Conservation (phyloP, 2,888 invertebrate genomes). For the Scaptomyza cyrtandrae region DNA sequence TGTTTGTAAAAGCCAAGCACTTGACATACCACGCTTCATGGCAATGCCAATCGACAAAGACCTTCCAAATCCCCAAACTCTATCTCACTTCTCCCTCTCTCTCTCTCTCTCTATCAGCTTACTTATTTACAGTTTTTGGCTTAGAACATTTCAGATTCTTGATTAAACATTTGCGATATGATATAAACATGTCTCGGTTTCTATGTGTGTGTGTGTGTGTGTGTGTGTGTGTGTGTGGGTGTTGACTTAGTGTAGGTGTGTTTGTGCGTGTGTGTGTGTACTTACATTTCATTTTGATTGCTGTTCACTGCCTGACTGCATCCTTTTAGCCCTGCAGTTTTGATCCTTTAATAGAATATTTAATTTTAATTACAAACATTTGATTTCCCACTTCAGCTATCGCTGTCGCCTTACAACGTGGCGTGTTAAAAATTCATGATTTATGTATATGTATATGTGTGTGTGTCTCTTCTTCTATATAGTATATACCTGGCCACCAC, state of each 20-base stretch:
- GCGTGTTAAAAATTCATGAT: constrained; percentile 68
- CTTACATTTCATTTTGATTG: constrained; percentile 73
- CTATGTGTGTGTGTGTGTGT: background rate
- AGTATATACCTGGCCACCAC: background rate
- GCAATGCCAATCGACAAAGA: constrained; percentile 15
- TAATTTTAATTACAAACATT: constrained; percentile 81
- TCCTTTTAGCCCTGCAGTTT: constrained; percentile 77
- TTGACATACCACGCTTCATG: constrained; percentile 71
- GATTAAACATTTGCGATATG: constrained; percentile 77
- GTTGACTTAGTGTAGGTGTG: background rate
- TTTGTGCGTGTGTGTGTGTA: constrained; percentile 10
- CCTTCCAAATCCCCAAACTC: no score
- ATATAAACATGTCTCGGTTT: constrained; percentile 48
- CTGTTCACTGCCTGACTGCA: constrained; percentile 73
- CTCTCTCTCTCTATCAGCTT: background rate
- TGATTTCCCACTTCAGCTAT: constrained; percentile 78
- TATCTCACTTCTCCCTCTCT: background rate
- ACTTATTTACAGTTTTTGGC: constrained; percentile 20
- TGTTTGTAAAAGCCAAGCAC: constrained; percentile 63
- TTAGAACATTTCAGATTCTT: constrained; percentile 30
- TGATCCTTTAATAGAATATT: constrained; percentile 80
- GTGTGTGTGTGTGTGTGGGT: constrained; percentile 7
- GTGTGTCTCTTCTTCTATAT: constrained; percentile 19
- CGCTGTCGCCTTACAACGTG: constrained; percentile 32
- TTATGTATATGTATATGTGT: constrained; percentile 41